phyloP scores from a whole-genome alignment of 2,888 invertebrate genomes.

The Dicyrtomina minuta region DNA sequence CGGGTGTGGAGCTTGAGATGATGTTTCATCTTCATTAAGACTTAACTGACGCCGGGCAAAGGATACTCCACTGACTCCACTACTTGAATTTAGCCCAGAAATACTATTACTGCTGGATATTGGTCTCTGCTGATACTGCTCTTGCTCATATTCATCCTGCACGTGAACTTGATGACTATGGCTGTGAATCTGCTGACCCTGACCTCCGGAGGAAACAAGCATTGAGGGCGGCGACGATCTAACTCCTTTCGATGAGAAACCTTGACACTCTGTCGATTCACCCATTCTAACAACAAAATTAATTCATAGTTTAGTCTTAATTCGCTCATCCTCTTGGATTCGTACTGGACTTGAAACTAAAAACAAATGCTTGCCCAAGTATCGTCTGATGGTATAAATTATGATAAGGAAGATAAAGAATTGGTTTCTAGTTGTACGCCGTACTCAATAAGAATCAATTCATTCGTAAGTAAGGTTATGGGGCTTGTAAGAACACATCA shows the following conservation, averaged over 20 bases:
- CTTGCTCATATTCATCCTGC: not conserved
- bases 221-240: constrained; percentile 20
- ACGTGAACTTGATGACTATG: constrained; percentile 5
- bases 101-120: not conserved
- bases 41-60: not conserved
- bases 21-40: not conserved
- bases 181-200: constrained; percentile 17
- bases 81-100: not conserved
- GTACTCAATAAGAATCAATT: no score
- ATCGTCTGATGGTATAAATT: no score
- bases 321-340: not conserved
- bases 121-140: not conserved
- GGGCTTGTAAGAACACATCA: no score
- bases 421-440: no score
- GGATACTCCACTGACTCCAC: not conserved
- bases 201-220: constrained; percentile 15
- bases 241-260: constrained; percentile 28
- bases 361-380: no score
- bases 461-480: no score
- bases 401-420: no score
- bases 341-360: not conserved
- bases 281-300: constrained; percentile 31
- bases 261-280: constrained; percentile 33
- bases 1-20: not conserved
- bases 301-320: not conserved